A percentile compares a stretch with the other conserved stretches of the same genome.
Evolutionary conservation across 2,113 vertebrate genomes (phyloP).

Genomic region (Piliocolobus tephrosceles): DNA sequence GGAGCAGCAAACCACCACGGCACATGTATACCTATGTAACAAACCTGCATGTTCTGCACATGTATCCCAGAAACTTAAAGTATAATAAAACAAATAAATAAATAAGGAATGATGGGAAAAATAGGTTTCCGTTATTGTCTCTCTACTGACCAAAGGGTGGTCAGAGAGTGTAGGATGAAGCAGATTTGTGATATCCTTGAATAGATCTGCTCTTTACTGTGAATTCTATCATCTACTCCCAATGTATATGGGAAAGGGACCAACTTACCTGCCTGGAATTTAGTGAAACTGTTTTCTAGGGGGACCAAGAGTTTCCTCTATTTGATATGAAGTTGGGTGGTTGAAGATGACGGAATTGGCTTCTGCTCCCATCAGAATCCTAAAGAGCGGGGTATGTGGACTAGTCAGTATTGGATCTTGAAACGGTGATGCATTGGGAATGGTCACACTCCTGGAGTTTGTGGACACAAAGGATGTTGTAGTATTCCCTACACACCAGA

Average conservation of each 20-base stretch:
- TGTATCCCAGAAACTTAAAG: no score
- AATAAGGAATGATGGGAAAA: background rate
- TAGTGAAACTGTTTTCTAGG: background rate
- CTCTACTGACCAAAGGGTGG: background rate
- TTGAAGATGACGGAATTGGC: background rate
- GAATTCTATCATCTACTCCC: background rate
- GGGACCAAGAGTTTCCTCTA: background rate
- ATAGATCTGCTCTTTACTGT: background rate
- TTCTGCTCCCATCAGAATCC: background rate
- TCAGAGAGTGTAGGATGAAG: background rate
- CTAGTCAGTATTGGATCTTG: background rate
- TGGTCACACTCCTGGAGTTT: background rate
- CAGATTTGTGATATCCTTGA: background rate
- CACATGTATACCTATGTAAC: no score
- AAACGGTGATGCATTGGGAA: background rate
- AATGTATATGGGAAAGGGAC: background rate
- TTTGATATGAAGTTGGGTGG: background rate
- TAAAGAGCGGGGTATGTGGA: background rate
- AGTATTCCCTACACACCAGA: no score
- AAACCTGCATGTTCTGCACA: no score
- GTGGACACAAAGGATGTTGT: background rate
- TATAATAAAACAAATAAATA: no score
- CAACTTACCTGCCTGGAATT: background rate
- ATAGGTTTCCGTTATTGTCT: background rate
- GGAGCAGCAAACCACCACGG: no score